Conservation (phyloP, 2,888 invertebrate genomes). For the Xestia rhomboidea region DNA sequence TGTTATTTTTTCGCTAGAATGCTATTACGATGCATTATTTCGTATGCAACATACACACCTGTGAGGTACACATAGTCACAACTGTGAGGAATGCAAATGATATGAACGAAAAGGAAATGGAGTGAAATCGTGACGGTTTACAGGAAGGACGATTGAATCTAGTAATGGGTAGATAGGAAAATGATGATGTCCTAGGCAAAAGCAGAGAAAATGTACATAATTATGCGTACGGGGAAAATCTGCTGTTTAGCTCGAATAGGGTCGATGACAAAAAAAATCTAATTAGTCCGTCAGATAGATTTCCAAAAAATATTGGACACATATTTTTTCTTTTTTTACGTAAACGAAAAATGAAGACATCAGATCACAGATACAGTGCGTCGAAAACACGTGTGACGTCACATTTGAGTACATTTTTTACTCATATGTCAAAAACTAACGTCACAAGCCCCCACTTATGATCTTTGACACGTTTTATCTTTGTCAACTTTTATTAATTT, state of each 20-base stretch:
- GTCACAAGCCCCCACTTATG: no score
- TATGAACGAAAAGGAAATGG: neutral
- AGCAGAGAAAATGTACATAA: neutral
- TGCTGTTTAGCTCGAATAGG: neutral
- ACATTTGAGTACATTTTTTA: no score
- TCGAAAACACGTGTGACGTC: no score
- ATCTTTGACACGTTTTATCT: no score
- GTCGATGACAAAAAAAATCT: no score
- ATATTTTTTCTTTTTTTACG: no score
- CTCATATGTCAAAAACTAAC: no score
- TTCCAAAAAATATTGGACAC: no score
- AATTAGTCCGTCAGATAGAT: no score
- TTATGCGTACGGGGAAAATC: neutral
- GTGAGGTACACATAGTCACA: neutral
- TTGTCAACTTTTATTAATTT: no score
- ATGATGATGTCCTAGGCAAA: neutral
- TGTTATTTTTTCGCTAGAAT: constrained; percentile 6
- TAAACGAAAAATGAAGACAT: no score
- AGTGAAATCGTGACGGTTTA: neutral
- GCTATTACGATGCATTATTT: neutral
- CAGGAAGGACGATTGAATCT: neutral
- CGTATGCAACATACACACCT: neutral
- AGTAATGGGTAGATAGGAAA: neutral
- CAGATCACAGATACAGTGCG: no score
- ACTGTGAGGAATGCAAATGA: neutral